Evolutionary conservation across 2,113 vertebrate species (phyloP), one percentile per base, ranked within the genome.

Genomic region (Speoplatyrhinus poulsoni): DNA sequence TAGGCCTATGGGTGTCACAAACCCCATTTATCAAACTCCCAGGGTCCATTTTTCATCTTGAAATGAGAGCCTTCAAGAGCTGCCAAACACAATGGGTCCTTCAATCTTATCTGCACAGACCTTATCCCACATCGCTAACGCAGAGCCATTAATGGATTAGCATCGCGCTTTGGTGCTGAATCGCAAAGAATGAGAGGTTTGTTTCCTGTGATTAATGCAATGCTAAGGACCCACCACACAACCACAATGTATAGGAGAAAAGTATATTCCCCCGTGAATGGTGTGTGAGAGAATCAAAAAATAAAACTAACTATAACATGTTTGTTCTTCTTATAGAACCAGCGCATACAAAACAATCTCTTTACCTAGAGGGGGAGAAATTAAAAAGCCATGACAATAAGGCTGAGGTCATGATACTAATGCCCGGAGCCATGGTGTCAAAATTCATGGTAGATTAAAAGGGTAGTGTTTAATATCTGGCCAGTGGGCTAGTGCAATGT

Each of bases 1-100:
- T 90, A 88, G 90, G 92, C 88, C 92, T 92, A 92, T 88, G 89
- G 86, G 87, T 94, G 94, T 94, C 93, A 93, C 89, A 92, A 91
- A 90, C 75, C 83, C 88, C 94, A 94, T 95, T 92, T 92, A 94
- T 93, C 93, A 94, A 92, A 93, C 87, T 88, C 91, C 82, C 69
- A 58, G 76, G 69, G 77, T 80, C 91, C 87, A 93, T 94, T 93
- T 93, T 91, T 94, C 94, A 92, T 92, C 88, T 88, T 91, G 87
- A 92, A 93, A 91, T 84, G 90, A 93, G 88, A 80, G 80, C 86
- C 90, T 92, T 94, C 90, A 93, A 81, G 82, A 91, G 89, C 88
- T 90, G 90, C 88, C 91, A 87, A 87, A 90, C 70, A 92, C 92
- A 93, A 93, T 90, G 89, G 88, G 77, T 87, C 87, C 89, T 91